Conservation (phyloP, 2,888 invertebrate genomes). For the Adelphocoris suturalis region DNA sequence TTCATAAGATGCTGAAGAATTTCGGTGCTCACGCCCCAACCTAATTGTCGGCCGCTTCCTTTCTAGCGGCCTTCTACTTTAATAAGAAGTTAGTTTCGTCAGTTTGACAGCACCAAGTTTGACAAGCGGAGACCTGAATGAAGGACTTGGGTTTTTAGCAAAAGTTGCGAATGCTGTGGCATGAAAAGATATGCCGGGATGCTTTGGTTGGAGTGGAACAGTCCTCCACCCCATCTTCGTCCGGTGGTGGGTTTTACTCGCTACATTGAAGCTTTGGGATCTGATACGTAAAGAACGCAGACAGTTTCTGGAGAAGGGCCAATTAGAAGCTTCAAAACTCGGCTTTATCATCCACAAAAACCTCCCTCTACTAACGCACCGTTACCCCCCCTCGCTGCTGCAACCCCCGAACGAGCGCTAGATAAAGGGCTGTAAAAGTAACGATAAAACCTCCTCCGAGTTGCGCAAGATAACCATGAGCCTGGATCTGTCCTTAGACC, state of each 20-base stretch:
- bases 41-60: no score
- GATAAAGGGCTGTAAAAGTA: slow-evolving; percentile 52
- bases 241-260: neutral
- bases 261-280: neutral
- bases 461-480: slow-evolving; percentile 52
- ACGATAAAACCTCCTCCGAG: slow-evolving; percentile 45
- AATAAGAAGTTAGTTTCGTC: no score
- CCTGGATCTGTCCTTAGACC: neutral
- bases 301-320: slow-evolving; percentile 11
- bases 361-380: neutral
- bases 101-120: no score
- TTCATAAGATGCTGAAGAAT: no score
- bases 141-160: no score
- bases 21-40: no score
- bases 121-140: no score
- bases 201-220: neutral
- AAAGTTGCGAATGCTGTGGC: no score
- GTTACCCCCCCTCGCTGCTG: neutral
- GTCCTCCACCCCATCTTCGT: neutral
- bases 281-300: slow-evolving; percentile 4
- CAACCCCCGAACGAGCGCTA: slow-evolving; percentile 30
- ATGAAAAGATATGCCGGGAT: neutral
- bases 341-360: slow-evolving; percentile 54
- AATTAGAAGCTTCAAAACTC: slow-evolving; percentile 58
- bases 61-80: no score